Evolutionary conservation across 2,888 invertebrate genomes (phyloP).

Genomic region (Pherbina coryleti): DNA sequence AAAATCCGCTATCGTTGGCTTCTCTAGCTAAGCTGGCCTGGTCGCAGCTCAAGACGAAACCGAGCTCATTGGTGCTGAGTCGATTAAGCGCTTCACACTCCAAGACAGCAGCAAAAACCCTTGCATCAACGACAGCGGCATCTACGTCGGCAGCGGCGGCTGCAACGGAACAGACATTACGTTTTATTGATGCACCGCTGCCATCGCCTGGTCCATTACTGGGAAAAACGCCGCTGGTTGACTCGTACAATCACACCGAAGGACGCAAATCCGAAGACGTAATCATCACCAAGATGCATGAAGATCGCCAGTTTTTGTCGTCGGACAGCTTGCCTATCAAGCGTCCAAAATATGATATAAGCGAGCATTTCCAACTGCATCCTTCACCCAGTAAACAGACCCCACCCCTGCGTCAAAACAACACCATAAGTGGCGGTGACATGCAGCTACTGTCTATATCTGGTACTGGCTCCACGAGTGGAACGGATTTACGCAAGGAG

Average conservation of each 20-base stretch:
- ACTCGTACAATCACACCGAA: slow-evolving; percentile 71
- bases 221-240: slow-evolving; percentile 85
- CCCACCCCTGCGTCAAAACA: slow-evolving; percentile 4
- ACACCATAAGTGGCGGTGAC: slow-evolving; percentile 52
- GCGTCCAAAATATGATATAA: slow-evolving; percentile 51
- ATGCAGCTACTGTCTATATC: slow-evolving; percentile 45
- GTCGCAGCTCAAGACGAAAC: slow-evolving; percentile 70
- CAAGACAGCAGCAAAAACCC: slow-evolving; percentile 46
- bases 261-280: slow-evolving; percentile 60
- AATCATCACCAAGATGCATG: slow-evolving; percentile 68
- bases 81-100: slow-evolving; percentile 62
- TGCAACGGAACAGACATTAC: slow-evolving; percentile 53
- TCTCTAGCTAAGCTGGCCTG: slow-evolving; percentile 66
- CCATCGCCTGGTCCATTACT: slow-evolving; percentile 87
- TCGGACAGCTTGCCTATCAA: slow-evolving; percentile 49
- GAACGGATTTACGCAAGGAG: slow-evolving; percentile 56
- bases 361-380: slow-evolving; percentile 40
- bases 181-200: slow-evolving; percentile 75
- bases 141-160: slow-evolving; percentile 25
- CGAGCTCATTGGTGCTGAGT: slow-evolving; percentile 73
- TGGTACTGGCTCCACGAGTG: neutral
- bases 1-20: slow-evolving; percentile 61
- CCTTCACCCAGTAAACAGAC: slow-evolving; percentile 36
- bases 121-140: slow-evolving; percentile 33
- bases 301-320: slow-evolving; percentile 57